Conservation (phyloP, 2,888 invertebrate genomes). For the Meiosimyza decipiens region DNA sequence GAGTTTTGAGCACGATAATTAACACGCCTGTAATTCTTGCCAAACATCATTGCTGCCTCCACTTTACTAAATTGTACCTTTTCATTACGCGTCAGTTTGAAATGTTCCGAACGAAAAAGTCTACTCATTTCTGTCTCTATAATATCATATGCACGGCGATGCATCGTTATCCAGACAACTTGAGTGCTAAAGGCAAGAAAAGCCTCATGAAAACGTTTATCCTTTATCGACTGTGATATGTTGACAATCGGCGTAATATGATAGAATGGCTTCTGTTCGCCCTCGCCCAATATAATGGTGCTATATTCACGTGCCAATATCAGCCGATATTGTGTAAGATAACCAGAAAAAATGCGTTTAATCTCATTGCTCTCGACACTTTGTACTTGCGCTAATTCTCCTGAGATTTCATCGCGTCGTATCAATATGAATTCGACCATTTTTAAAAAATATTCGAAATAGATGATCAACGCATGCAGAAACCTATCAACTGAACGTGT, state of each 20-base stretch:
- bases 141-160: slow-evolving; percentile 58
- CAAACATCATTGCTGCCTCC: slow-evolving; percentile 59
- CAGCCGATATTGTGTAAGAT: slow-evolving; percentile 61
- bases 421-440: slow-evolving; percentile 62
- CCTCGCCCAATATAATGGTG: slow-evolving; percentile 56
- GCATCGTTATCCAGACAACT: slow-evolving; percentile 63
- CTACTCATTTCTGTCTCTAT: slow-evolving; percentile 63
- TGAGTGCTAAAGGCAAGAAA: slow-evolving; percentile 60
- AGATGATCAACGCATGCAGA: slow-evolving; percentile 60
- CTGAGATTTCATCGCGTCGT: slow-evolving; percentile 59
- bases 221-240: slow-evolving; percentile 55
- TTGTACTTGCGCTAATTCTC: slow-evolving; percentile 55
- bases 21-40: slow-evolving; percentile 54
- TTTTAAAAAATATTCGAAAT: slow-evolving; percentile 64
- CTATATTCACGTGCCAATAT: slow-evolving; percentile 64
- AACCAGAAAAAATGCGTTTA: slow-evolving; percentile 57
- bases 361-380: slow-evolving; percentile 56
- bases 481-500: slow-evolving; percentile 56
- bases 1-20: slow-evolving; percentile 62
- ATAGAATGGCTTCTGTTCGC: slow-evolving; percentile 57
- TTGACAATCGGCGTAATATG: slow-evolving; percentile 57
- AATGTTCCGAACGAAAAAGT: slow-evolving; percentile 64
- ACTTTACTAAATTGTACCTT: slow-evolving; percentile 49
- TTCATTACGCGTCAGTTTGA: slow-evolving; percentile 51
- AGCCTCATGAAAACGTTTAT: slow-evolving; percentile 57